Base-by-base conservation (phyloP, 2,888 invertebrate species). In the Gandaritis pyraliata region DNA sequence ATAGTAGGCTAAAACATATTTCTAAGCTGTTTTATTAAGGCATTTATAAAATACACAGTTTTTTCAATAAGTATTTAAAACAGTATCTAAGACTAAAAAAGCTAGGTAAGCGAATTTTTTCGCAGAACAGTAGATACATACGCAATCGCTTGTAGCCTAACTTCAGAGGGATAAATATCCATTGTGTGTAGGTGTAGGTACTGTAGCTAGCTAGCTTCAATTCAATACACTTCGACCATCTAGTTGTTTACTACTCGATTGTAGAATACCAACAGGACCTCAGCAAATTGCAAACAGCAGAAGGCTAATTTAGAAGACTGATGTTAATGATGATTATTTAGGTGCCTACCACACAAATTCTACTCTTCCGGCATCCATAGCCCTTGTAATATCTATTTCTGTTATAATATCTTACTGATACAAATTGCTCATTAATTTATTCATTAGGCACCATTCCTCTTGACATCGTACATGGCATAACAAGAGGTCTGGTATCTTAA, bases 391-490 rank as follows among this genome's bases (percentile, higher is more conserved):
- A 15, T 41, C 12, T 13, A 8, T 6, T 12, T 7, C 41, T 18
- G 18, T 46, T 48, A 33, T 48, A 15, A 1, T 36, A n/a, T 30
- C 10, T 29, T 13, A n/a, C 12, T 15, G 47, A 55, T 55, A 65
- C 65, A 65, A 67, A 69, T 68, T 61, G 68, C 48, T 38, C 65
- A 68, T 66, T 68, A 65, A 68, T 66, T 62, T 70, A 70, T 70
- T 68, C 68, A 70, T 65, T 56, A 33, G 10, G 33, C 8, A 61
- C 47, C 68, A 70, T 68, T 70, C 68, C 61, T 15, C 38, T 41
- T 61, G 57, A 51, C 62, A 50, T 51, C 13, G 49, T 58, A 62
- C 63, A 63, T 55, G 63, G 58, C 51, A 58, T 51, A 55, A 58
- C 41, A 54, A 56, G 29, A 54, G 50, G 52, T 41, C 59, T 57